Evolutionary conservation across 2,113 vertebrate species (phyloP).

Genomic region (Albula glossodonta): DNA sequence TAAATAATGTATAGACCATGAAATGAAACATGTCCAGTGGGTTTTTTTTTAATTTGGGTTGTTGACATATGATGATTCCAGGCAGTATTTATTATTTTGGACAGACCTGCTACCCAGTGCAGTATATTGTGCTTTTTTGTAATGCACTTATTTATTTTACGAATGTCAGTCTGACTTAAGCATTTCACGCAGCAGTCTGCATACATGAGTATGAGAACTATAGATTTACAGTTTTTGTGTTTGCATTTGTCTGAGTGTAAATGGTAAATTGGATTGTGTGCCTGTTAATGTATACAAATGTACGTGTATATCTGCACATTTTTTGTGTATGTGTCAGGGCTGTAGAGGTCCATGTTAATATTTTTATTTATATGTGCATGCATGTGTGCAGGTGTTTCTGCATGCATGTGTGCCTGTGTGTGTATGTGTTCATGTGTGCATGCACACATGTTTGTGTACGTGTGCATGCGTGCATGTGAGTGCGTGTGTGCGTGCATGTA

Average conservation of each 20-base stretch:
- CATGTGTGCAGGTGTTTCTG: background rate
- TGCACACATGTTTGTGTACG: conserved; percentile 9
- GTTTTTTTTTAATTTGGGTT: too few relatives aligned
- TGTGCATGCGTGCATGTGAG: conserved; percentile 21
- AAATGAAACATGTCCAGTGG: too few relatives aligned
- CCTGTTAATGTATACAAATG: background rate
- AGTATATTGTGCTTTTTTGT: background rate
- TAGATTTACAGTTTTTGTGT: background rate
- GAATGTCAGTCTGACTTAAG: background rate
- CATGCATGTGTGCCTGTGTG: conserved; percentile 9
- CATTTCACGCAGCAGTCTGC: background rate
- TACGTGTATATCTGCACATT: background rate
- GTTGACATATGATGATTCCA: too few relatives aligned
- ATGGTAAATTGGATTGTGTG: too few relatives aligned
- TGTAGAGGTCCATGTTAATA: too few relatives aligned
- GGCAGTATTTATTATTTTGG: too few relatives aligned
- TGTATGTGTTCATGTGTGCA: conserved; percentile 18
- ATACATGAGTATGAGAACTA: background rate
- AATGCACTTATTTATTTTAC: background rate
- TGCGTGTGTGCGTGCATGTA: background rate
- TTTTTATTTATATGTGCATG: too few relatives aligned
- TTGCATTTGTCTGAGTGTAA: too few relatives aligned
- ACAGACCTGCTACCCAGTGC: too few relatives aligned
- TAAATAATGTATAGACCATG: too few relatives aligned
- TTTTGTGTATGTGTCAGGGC: too few relatives aligned